Conservation (phyloP, 2,888 invertebrate genomes). For the Actias luna region DNA sequence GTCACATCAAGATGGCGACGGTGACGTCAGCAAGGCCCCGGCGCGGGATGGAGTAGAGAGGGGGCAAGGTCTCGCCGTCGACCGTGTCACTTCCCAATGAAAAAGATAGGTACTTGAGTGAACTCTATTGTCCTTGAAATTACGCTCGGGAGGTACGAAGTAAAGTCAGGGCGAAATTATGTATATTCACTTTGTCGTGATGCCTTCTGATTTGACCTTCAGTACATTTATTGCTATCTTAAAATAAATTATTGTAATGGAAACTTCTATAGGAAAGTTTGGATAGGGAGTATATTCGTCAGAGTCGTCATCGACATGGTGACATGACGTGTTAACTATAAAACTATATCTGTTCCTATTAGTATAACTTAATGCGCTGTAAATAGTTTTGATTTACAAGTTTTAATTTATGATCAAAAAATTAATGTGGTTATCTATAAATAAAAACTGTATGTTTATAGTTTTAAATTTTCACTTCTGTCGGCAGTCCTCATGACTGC, state of each 20-base stretch:
- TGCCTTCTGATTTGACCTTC: slow-evolving; percentile 6
- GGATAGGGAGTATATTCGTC: no score
- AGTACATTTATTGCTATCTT: neutral
- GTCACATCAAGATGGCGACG: slow-evolving; percentile 76
- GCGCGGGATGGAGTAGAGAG: slow-evolving; percentile 37
- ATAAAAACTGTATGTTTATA: no score
- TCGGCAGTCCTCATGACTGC: no score
- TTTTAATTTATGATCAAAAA: no score
- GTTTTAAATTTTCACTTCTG: neutral
- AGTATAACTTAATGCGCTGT: no score
- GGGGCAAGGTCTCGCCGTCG: slow-evolving; percentile 68
- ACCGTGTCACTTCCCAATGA: slow-evolving; percentile 76
- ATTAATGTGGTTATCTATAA: no score
- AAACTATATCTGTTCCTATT: no score
- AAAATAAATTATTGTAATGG: neutral
- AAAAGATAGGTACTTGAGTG: slow-evolving; percentile 66
- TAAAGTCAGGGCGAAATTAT: slow-evolving; percentile 24
- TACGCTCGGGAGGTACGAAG: slow-evolving; percentile 55
- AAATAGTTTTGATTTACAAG: no score
- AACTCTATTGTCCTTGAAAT: slow-evolving; percentile 67
- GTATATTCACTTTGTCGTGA: neutral
- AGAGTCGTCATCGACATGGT: no score
- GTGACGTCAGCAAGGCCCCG: slow-evolving; percentile 70
- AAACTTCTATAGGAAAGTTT: slow-evolving; percentile 27
- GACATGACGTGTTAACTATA: no score